phyloP scores from a whole-genome alignment of 2,888 invertebrate genomes.

The Synanthedon myopaeformis region DNA sequence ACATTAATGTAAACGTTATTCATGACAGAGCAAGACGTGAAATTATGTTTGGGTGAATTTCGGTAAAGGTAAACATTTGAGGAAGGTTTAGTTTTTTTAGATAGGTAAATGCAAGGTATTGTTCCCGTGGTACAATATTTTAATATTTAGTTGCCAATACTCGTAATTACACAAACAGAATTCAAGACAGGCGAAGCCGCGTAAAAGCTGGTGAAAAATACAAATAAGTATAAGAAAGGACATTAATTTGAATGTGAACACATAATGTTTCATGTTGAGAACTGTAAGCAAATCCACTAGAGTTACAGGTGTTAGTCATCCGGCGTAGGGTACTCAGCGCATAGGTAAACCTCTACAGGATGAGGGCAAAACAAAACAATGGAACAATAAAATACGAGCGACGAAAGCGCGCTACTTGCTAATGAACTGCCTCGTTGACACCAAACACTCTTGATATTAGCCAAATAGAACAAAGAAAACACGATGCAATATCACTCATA shows the following conservation, averaged over 20 bases:
- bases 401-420: constrained; percentile 35
- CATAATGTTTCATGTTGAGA: neutral
- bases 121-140: no score
- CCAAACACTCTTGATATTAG: constrained; percentile 11
- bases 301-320: constrained; percentile 30
- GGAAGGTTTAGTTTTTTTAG: neutral
- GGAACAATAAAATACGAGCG: constrained; percentile 46
- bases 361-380: constrained; percentile 42
- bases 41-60: constrained; percentile 21
- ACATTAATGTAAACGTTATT: constrained; percentile 51
- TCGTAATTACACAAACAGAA: no score
- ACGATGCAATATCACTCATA: no score
- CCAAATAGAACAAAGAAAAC: no score
- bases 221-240: no score
- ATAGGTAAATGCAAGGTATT: no score
- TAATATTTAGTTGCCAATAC: no score
- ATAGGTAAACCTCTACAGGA: constrained; percentile 35
- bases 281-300: neutral
- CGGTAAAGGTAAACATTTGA: neutral
- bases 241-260: no score
- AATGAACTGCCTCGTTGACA: constrained; percentile 35
- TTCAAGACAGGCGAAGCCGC: no score
- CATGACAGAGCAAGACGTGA: constrained; percentile 46
- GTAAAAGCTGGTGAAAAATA: no score
- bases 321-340: constrained; percentile 9